phyloP scores from a whole-genome alignment of 1,140 invertebrate species.

The Cydia fagiglandana region DNA sequence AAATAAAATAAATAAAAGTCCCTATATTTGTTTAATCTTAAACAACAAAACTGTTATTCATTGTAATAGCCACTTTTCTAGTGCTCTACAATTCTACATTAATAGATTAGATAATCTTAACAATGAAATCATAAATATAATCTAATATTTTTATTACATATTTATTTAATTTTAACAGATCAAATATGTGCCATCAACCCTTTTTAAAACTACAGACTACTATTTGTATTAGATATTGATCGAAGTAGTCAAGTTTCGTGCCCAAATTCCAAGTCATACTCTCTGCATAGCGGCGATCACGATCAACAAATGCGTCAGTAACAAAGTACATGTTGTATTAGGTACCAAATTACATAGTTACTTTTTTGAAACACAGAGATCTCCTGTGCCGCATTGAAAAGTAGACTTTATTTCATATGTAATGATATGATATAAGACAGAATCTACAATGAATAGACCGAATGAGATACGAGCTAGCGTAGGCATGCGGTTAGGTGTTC shows the following conservation, averaged over 20 bases:
- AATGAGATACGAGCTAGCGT: conserved; percentile 3
- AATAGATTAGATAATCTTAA: too few species aligned
- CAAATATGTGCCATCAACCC: too few species aligned
- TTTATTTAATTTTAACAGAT: too few species aligned
- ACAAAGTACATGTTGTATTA: not conserved
- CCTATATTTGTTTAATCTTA: not conserved
- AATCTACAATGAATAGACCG: not conserved
- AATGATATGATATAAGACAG: not conserved
- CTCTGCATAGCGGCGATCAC: conserved; percentile 43
- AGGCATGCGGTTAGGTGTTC: conserved; percentile 39
- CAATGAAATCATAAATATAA: too few species aligned
- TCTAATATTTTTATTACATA: too few species aligned
- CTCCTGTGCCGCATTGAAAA: not conserved
- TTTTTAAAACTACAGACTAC: too few species aligned
- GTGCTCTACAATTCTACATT: too few species aligned
- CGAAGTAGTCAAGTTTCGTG: not conserved
- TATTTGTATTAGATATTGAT: too few species aligned
- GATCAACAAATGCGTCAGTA: conserved; percentile 33
- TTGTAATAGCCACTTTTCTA: too few species aligned
- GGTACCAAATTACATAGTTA: too few species aligned
- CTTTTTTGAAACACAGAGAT: not conserved
- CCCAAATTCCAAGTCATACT: conserved; percentile 39
- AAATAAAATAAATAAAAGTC: too few species aligned
- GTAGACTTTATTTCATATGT: not conserved
- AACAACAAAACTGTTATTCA: too few species aligned